Percentiles rank a stretch among this genome's conserved stretches.
These are phyloP conservation scores for Andrena haemorrhoa DNA, from an alignment of 2,888 invertebrate genomes.

Conservation along the genomic window DNA sequence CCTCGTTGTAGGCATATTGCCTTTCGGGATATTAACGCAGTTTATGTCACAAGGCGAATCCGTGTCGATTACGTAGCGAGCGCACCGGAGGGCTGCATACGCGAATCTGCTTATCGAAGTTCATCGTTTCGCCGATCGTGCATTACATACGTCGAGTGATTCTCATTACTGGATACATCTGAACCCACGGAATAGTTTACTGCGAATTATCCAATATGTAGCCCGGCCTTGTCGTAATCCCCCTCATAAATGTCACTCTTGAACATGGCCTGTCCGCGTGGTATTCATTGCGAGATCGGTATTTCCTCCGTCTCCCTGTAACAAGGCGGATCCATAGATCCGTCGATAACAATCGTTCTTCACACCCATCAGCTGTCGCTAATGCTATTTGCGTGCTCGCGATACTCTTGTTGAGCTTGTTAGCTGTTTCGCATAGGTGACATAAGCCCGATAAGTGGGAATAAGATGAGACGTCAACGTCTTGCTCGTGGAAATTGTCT, in stretches of 20 bases:
- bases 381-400: conserved; percentile 35
- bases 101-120: conserved; percentile 14
- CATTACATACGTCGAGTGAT: conserved; percentile 1
- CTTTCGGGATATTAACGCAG: conserved; percentile 17
- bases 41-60: conserved; percentile 21
- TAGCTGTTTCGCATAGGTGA: conserved; percentile 10
- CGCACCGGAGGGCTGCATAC: not conserved
- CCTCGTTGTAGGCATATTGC: conserved; percentile 2
- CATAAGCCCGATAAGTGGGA: conserved; percentile 12
- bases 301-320: conserved; percentile 7
- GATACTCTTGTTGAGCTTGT: conserved; percentile 47
- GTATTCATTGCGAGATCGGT: conserved; percentile 20
- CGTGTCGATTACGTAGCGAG: conserved; percentile 12
- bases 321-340: conserved; percentile 24
- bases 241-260: conserved; percentile 35
- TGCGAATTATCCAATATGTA: conserved; percentile 47
- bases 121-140: not conserved
- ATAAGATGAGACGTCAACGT: not conserved
- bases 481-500: not conserved
- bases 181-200: conserved; percentile 28
- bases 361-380: conserved; percentile 33
- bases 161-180: conserved; percentile 28
- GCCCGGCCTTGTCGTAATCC: conserved; percentile 45
- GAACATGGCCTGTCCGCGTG: not conserved
- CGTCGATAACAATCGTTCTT: conserved; percentile 50